phyloP scores from a whole-genome alignment of 2,888 invertebrate species.

The Allophyes oxyacanthae region DNA sequence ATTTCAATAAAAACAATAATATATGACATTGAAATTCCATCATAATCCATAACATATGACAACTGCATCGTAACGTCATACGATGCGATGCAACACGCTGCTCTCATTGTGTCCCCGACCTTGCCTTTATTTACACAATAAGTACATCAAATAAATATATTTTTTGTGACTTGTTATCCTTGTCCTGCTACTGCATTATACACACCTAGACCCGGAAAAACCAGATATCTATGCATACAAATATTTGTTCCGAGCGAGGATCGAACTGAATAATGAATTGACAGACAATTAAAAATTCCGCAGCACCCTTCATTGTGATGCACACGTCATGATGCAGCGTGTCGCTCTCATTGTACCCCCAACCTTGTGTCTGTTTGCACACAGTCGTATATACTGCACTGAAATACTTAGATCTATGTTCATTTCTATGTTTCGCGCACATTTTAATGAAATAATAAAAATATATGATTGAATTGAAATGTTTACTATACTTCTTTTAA shows the following conservation, averaged over 20 bases:
- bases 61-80: background rate
- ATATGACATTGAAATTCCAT: background rate
- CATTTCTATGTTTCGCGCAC: constrained; percentile 18
- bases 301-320: too few species aligned
- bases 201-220: too few species aligned
- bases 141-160: background rate
- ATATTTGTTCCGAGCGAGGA: too few species aligned
- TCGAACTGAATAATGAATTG: too few species aligned
- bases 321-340: constrained; percentile 7
- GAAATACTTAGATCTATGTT: constrained; percentile 24
- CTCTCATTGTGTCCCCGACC: constrained; percentile 20
- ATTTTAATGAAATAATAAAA: constrained; percentile 34
- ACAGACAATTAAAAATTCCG: too few species aligned
- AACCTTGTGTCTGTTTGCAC: constrained; percentile 37
- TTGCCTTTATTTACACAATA: background rate
- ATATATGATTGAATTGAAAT: too few species aligned
- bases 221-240: too few species aligned
- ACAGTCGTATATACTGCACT: constrained; percentile 20
- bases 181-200: too few species aligned
- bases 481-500: too few species aligned
- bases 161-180: too few species aligned
- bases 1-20: background rate
- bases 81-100: background rate
- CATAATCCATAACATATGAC: background rate
- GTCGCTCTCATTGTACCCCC: constrained; percentile 30